These are phyloP conservation scores for Teinopalpus imperialis DNA, from an alignment of 2,888 invertebrate species.

Conservation along the genomic window DNA sequence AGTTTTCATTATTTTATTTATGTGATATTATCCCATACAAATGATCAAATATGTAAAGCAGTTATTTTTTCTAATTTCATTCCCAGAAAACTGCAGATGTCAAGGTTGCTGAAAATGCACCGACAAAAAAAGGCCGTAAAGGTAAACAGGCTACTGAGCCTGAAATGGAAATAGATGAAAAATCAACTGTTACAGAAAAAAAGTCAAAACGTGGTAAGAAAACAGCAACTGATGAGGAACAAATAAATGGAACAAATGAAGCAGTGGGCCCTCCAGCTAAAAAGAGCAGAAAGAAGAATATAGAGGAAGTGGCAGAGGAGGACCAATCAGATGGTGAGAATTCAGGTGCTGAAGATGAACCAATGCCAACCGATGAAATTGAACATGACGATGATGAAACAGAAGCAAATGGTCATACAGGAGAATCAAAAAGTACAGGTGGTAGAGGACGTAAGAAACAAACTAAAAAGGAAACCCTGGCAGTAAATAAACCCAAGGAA, in stretches of 20 bases:
- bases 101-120: constrained; percentile 57
- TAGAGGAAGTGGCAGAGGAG: constrained; percentile 41
- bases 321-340: constrained; percentile 52
- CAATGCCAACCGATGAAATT: constrained; percentile 40
- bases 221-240: constrained; percentile 34
- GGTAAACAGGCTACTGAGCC: constrained; percentile 49
- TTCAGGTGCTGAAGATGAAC: constrained; percentile 52
- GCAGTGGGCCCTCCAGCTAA: constrained; percentile 52
- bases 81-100: constrained; percentile 66
- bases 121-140: constrained; percentile 64
- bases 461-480: constrained; percentile 52
- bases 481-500: constrained; percentile 45
- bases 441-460: constrained; percentile 60
- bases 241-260: constrained; percentile 44
- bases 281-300: constrained; percentile 61
- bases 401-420: constrained; percentile 53
- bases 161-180: constrained; percentile 41
- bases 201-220: constrained; percentile 58
- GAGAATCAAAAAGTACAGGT: constrained; percentile 36
- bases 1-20: too few relatives aligned
- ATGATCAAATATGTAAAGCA: too few relatives aligned
- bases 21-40: too few relatives aligned
- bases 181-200: constrained; percentile 36
- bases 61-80: constrained; percentile 5
- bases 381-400: constrained; percentile 46